These are phyloP conservation scores for Brachyrhaphis roseni DNA, from an alignment of 2,797 vertebrate genomes.

Conservation along the genomic window DNA sequence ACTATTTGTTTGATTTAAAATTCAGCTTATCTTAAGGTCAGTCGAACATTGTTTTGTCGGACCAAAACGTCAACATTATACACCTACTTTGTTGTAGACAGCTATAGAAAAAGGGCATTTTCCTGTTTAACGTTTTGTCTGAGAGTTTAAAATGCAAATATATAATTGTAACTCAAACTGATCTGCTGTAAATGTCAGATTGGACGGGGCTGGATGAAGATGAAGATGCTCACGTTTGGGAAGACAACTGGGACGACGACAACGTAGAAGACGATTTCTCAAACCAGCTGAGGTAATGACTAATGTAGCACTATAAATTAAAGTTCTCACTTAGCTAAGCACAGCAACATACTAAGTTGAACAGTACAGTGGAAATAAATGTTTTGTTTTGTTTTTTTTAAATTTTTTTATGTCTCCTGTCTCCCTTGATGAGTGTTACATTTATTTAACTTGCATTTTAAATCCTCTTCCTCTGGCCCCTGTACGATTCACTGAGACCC, in stretches of 20 bases:
- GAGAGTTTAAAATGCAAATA: not conserved
- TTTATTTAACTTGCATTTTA: not conserved
- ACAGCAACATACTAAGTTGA: not conserved
- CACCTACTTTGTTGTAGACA: not conserved
- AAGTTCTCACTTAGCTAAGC: not conserved
- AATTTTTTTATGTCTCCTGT: not conserved
- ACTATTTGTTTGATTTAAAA: too few species aligned
- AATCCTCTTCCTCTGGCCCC: not conserved
- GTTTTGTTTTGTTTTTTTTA: not conserved
- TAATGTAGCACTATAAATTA: not conserved
- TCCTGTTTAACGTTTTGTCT: not conserved
- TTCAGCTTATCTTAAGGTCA: not conserved
- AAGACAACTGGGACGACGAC: constrained; percentile 99
- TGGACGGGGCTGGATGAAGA: constrained; percentile 98
- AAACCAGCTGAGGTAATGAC: constrained; percentile 91
- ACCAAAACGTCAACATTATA: not conserved
- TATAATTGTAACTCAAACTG: not conserved
- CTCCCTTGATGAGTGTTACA: not conserved
- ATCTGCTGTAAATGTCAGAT: constrained; percentile 75
- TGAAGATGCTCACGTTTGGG: constrained; percentile 98
- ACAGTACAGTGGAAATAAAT: not conserved
- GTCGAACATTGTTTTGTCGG: not conserved
- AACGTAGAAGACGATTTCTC: constrained; percentile 99
- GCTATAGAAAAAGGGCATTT: not conserved
- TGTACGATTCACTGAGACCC: too few species aligned